Conservation (phyloP, 2,888 invertebrate genomes). For the Drosophila cognata region DNA sequence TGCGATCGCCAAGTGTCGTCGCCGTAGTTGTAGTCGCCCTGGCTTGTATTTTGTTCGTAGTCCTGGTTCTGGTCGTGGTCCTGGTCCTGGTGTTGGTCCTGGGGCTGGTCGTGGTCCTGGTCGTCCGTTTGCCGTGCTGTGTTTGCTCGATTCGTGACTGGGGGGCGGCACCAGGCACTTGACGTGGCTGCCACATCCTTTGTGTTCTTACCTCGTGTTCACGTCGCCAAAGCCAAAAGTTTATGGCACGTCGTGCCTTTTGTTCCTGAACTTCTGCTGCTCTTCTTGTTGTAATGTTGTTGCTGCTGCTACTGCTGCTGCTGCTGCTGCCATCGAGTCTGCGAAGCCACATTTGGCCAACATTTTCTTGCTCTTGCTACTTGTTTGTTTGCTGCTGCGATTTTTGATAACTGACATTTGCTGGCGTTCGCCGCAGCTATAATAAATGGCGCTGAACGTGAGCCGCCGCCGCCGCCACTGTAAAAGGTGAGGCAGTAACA, state of each 20-base stretch:
- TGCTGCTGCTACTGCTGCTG: conserved; percentile 33
- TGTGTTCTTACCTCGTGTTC: conserved; percentile 36
- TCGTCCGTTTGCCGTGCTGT: conserved; percentile 44
- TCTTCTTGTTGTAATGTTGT: conserved; percentile 1
- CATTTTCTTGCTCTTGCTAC: conserved; percentile 73
- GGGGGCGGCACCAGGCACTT: conserved; percentile 55
- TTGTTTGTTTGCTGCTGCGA: conserved; percentile 72
- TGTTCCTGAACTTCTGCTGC: conserved; percentile 34
- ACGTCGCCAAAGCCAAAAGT: conserved; percentile 64
- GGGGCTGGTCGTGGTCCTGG: conserved; percentile 1
- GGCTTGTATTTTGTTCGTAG: not conserved
- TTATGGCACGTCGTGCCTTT: conserved; percentile 76
- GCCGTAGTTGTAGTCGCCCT: conserved; percentile 21
- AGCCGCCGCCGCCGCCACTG: conserved; percentile 3
- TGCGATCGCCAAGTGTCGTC: conserved; percentile 68
- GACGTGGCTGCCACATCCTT: conserved; percentile 49
- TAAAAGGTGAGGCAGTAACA: not conserved
- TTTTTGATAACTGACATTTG: conserved; percentile 78
- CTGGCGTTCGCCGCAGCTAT: conserved; percentile 43
- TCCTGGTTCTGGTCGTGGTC: not conserved
- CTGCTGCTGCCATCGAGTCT: conserved; percentile 25
- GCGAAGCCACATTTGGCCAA: conserved; percentile 58
- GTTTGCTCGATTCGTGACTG: conserved; percentile 70
- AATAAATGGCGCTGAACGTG: conserved; percentile 46
- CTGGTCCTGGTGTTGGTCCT: not conserved